These are phyloP conservation scores for Ericerus pela DNA, from an alignment of 1,140 invertebrate genomes.

Conservation along the genomic window DNA sequence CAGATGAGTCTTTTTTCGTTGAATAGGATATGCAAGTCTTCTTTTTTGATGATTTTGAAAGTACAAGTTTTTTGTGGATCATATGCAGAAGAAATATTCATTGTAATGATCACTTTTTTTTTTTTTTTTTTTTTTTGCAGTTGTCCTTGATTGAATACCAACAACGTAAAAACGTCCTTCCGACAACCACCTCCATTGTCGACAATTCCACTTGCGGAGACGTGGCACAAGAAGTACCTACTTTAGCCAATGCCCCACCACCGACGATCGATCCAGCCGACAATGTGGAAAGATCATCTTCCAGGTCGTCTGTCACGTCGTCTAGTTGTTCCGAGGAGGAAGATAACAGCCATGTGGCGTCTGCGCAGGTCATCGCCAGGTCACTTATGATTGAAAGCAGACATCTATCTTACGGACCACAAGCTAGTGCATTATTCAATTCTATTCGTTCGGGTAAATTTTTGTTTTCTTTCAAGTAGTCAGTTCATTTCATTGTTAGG, in stretches of 20 bases:
- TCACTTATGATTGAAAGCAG: slow-evolving; percentile 1
- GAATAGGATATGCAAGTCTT: too few species aligned
- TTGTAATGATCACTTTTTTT: background rate
- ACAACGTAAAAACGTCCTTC: background rate
- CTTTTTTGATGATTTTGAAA: too few species aligned
- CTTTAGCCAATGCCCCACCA: background rate
- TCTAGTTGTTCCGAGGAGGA: slow-evolving; percentile 2
- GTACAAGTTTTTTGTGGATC: background rate
- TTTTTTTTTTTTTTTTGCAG: background rate
- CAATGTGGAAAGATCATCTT: background rate
- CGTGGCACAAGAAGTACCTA: slow-evolving; percentile 1
- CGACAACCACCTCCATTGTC: background rate
- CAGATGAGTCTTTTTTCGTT: too few species aligned
- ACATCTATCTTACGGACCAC: background rate
- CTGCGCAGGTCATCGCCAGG: background rate
- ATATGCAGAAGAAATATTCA: background rate
- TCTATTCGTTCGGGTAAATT: background rate
- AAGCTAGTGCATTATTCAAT: slow-evolving; percentile 5
- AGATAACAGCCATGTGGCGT: background rate
- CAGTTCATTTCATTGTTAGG: too few species aligned
- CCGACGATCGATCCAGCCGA: slow-evolving; percentile 1
- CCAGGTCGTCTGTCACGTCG: slow-evolving; percentile 1
- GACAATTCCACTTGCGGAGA: background rate
- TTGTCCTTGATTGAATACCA: background rate
- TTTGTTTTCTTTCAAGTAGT: too few species aligned